Conservation (phyloP, 1,140 invertebrate genomes). For the Bathynomus jamesi region DNA sequence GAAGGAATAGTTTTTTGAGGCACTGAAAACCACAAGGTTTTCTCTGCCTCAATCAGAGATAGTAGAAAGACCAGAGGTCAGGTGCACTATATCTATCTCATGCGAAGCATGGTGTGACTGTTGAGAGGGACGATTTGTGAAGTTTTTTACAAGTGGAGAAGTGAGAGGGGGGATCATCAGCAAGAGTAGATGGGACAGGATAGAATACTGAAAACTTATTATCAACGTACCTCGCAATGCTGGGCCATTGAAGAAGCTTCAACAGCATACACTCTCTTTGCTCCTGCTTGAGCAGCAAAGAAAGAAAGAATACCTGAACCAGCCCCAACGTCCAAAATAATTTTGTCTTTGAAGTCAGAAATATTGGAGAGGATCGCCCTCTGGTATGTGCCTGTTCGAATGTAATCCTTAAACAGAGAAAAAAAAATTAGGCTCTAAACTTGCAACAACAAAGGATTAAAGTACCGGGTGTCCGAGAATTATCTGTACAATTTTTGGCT, state of each 20-base stretch:
- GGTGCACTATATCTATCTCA: no score
- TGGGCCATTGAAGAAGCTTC: conserved; percentile 98
- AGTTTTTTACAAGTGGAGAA: no score
- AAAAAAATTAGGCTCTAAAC: background rate
- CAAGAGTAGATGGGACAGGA: background rate
- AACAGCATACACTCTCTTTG: conserved; percentile 92
- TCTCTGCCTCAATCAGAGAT: no score
- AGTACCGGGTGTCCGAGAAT: no score
- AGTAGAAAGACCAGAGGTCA: no score
- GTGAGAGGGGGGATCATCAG: no score
- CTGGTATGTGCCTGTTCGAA: conserved; percentile 96
- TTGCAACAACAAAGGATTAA: background rate
- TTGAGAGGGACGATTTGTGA: no score
- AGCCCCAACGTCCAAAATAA: conserved; percentile 93
- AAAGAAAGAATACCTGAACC: conserved; percentile 97
- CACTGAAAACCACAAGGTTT: no score
- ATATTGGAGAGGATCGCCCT: conserved; percentile 89
- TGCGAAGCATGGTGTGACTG: no score
- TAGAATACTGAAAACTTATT: no score
- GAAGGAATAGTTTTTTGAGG: no score
- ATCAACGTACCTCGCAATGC: conserved; percentile 68
- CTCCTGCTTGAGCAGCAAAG: conserved; percentile 96
- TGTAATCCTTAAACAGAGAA: conserved; percentile 67
- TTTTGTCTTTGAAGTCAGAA: conserved; percentile 83
- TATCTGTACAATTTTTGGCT: no score